phyloP scores from a whole-genome alignment of 2,888 invertebrate species.

The Pristionchus mayeri region DNA sequence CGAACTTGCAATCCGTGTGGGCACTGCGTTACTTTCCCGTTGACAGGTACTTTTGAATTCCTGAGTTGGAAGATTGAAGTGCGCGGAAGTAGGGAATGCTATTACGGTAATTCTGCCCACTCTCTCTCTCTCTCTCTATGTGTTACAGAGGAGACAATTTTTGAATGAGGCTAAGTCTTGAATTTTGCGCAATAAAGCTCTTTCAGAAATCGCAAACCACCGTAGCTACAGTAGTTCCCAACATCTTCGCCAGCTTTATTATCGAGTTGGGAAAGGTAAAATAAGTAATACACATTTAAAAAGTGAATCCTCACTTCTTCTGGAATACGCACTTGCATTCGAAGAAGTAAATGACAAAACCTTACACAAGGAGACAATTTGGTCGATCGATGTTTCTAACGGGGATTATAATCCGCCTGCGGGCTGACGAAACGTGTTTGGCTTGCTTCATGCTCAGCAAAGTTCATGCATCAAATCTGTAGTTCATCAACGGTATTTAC shows the following conservation, averaged over 20 bases:
- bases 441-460: not conserved
- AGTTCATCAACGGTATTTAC: not conserved
- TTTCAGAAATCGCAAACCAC: not conserved
- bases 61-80: no score
- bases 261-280: no score
- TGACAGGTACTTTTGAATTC: conserved; percentile 54
- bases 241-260: no score
- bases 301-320: no score
- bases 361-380: not conserved
- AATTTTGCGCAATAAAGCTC: not conserved
- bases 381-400: not conserved
- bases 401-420: no score
- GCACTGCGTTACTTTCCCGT: conserved; percentile 60
- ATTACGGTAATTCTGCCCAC: no score
- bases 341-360: not conserved
- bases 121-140: no score
- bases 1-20: conserved; percentile 69
- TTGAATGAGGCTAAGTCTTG: not conserved
- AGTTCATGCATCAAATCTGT: no score
- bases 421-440: no score
- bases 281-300: no score
- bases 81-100: no score
- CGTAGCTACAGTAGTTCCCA: not conserved
- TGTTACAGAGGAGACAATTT: no score
- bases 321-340: not conserved